Percentiles rank a stretch among this genome's conserved stretches.
These are phyloP conservation scores for Fabriciana adippe DNA, from an alignment of 2,888 invertebrate genomes.

Conservation along the genomic window DNA sequence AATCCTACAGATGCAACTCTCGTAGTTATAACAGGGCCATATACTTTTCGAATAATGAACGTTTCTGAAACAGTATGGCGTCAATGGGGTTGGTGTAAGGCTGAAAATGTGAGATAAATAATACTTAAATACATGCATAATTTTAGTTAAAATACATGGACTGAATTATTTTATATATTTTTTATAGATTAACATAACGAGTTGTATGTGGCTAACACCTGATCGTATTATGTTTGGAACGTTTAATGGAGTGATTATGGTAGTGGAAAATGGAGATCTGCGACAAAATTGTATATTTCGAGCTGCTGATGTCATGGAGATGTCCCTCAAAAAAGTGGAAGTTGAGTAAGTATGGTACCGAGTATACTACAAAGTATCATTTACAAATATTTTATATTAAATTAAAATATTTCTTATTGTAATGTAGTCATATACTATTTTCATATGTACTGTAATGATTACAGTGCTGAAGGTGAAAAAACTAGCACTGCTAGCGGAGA, in stretches of 20 bases:
- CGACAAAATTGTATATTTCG: slow-evolving; percentile 84
- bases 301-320: slow-evolving; percentile 82
- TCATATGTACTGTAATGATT: neutral
- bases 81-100: slow-evolving; percentile 92
- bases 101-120: slow-evolving; percentile 81
- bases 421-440: too few species aligned
- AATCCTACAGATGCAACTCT: slow-evolving; percentile 90
- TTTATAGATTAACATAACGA: slow-evolving; percentile 85
- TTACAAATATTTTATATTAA: too few species aligned
- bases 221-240: slow-evolving; percentile 93
- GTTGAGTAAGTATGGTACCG: slow-evolving; percentile 62
- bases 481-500: slow-evolving; percentile 64
- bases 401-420: too few species aligned
- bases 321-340: slow-evolving; percentile 85
- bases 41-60: slow-evolving; percentile 88
- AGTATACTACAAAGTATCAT: too few species aligned
- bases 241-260: slow-evolving; percentile 86
- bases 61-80: slow-evolving; percentile 90
- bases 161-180: neutral
- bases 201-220: slow-evolving; percentile 90
- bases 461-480: slow-evolving; percentile 65
- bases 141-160: neutral
- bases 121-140: neutral
- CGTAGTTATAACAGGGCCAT: slow-evolving; percentile 84
- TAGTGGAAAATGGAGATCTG: slow-evolving; percentile 93